Evolutionary conservation across 2,797 vertebrate species (phyloP).

Genomic region (Emys orbicularis): DNA sequence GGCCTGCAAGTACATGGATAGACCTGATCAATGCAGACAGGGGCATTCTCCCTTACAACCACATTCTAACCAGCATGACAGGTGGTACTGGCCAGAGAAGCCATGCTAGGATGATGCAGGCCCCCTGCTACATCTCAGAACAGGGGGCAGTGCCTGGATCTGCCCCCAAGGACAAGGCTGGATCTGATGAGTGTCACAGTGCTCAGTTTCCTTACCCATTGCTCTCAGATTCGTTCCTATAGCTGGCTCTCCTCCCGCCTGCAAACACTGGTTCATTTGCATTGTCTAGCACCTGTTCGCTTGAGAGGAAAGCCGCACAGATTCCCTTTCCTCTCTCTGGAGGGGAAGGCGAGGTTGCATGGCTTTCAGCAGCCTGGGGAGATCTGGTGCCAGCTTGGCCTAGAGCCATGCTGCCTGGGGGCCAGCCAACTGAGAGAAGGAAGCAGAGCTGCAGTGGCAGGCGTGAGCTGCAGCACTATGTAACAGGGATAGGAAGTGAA

Average conservation of each 20-base stretch:
- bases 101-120: no score
- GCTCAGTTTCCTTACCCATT: neutral
- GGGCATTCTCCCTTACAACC: neutral
- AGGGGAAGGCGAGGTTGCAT: neutral
- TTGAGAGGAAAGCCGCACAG: neutral
- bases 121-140: neutral
- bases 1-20: neutral
- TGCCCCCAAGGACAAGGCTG: neutral
- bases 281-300: neutral
- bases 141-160: neutral
- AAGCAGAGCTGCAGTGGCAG: neutral
- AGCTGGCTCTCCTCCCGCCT: neutral
- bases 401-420: neutral
- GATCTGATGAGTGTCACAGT: no score
- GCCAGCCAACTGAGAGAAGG: no score
- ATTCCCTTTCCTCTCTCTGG: neutral
- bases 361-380: neutral
- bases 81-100: neutral
- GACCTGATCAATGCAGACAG: neutral
- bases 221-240: neutral
- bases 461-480: neutral
- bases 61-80: neutral
- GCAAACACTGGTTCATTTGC: neutral
- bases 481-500: neutral
- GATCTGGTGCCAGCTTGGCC: neutral